Conservation (phyloP, 2,113 vertebrate genomes). For the Rattus norvegicus region GRCr8 NC_086028.1:80650501-80651000, state of each 20-base stretch:
- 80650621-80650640: neutral
- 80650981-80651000: neutral
- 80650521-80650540: neutral
- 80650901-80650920: constrained; percentile 25
- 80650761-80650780: constrained; percentile 26
- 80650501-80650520: neutral
- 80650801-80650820: constrained; percentile 4
- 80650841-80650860: constrained; percentile 64
- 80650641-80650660: neutral
- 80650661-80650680: neutral
- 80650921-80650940: neutral
- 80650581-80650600: constrained; percentile 9
- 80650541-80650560: neutral
- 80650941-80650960: neutral
- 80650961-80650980: constrained; percentile 36
- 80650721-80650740: neutral
- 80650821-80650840: constrained; percentile 75
- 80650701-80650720: neutral
- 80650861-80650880: constrained; percentile 31
- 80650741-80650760: neutral
- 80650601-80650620: neutral
- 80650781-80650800: constrained; percentile 47
- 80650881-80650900: constrained; percentile 37
- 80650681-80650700: neutral
- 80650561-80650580: neutral